Evolutionary conservation across 2,888 invertebrate genomes (phyloP).

Genomic region (Tetragonula carbonaria): DNA sequence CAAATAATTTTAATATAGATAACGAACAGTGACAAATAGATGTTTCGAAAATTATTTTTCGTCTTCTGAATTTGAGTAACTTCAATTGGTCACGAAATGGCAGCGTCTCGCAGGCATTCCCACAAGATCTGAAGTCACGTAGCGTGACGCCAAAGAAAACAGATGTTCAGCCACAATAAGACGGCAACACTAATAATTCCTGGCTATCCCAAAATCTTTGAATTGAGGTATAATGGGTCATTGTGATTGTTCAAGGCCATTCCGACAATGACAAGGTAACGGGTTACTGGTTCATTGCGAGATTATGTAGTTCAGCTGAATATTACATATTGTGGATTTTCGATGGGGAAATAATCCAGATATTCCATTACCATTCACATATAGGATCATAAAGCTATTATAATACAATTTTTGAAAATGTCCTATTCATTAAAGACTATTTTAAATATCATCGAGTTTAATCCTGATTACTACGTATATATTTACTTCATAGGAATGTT

Average conservation of each 20-base stretch:
- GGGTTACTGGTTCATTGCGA: neutral
- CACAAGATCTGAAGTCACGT: slow-evolving; percentile 24
- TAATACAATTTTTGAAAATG: neutral
- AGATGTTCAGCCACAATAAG: slow-evolving; percentile 42
- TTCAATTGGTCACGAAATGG: neutral
- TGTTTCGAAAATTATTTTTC: neutral
- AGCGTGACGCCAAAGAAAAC: slow-evolving; percentile 51
- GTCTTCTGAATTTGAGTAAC: neutral
- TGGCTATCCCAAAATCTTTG: slow-evolving; percentile 22
- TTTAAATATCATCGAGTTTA: neutral
- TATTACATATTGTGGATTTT: slow-evolving; percentile 5
- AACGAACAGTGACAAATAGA: no score
- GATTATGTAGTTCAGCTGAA: neutral
- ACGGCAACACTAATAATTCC: slow-evolving; percentile 6
- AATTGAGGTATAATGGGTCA: slow-evolving; percentile 5
- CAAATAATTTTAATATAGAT: no score
- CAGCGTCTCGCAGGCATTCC: neutral
- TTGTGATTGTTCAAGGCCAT: neutral
- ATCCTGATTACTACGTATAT: neutral
- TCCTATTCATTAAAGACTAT: neutral
- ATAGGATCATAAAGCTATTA: no score
- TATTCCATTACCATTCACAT: neutral
- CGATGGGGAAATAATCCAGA: neutral
- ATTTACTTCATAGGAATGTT: no score
- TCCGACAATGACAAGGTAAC: neutral